phyloP scores from a whole-genome alignment of 2,113 vertebrate genomes.

The Thalassarche chlororhynchos region DNA sequence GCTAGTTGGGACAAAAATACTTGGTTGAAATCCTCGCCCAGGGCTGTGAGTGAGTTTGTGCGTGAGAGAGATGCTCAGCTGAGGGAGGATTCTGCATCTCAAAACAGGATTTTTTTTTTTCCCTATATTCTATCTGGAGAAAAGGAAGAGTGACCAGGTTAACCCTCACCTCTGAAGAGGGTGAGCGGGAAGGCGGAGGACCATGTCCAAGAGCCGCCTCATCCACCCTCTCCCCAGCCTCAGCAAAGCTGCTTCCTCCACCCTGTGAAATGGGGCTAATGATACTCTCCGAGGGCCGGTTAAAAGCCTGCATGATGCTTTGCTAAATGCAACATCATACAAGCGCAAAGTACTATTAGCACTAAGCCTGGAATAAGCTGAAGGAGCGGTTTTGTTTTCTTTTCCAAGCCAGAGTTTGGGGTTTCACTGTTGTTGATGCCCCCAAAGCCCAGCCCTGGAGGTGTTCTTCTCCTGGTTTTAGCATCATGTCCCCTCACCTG shows the following conservation, averaged over 20 bases:
- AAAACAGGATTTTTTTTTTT: not conserved
- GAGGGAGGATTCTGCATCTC: not conserved
- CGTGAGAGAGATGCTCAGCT: not conserved
- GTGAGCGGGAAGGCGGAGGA: not conserved
- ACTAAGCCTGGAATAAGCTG: not conserved
- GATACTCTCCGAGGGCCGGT: rapidly evolving
- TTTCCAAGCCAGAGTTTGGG: not conserved
- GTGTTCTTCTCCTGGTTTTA: not conserved
- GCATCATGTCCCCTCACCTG: rapidly evolving
- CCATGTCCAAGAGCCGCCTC: not conserved
- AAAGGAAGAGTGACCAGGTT: not conserved
- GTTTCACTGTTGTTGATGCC: not conserved
- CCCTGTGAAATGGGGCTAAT: not conserved
- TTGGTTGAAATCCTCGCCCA: not conserved
- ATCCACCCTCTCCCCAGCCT: not conserved
- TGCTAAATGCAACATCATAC: not conserved
- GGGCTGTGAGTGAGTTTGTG: not conserved
- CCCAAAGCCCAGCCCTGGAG: not conserved
- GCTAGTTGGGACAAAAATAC: not conserved
- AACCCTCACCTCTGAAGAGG: not conserved
- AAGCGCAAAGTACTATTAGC: not conserved
- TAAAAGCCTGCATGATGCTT: not conserved
- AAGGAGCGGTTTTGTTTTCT: not conserved
- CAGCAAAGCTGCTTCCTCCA: not conserved
- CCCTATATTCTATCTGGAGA: not conserved